Percentiles rank a stretch among this genome's conserved stretches.
phyloP scores from a whole-genome alignment of 2,888 invertebrate species.

The Hyposoter dolosus region DNA sequence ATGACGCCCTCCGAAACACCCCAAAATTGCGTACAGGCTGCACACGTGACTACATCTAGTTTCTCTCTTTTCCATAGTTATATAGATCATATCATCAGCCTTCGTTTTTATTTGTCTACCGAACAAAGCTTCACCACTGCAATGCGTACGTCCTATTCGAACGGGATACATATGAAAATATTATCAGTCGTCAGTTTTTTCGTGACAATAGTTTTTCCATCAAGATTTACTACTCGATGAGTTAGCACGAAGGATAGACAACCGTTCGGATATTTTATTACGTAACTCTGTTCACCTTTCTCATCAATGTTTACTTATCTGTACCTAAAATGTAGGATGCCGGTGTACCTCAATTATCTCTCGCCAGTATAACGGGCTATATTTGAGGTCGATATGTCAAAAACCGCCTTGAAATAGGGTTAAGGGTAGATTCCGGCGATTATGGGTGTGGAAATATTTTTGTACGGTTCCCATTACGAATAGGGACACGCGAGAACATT shows the following conservation, averaged over 20 bases:
- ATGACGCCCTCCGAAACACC: conserved; percentile 23
- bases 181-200: background rate
- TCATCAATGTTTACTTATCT: background rate
- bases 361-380: background rate
- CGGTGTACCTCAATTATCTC: conserved; percentile 16
- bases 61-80: conserved; percentile 5
- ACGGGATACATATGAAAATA: background rate
- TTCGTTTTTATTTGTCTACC: conserved; percentile 14
- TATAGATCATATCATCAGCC: background rate
- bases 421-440: conserved; percentile 19
- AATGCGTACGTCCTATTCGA: conserved; percentile 7
- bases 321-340: background rate
- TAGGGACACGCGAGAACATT: conserved; percentile 44
- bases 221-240: background rate
- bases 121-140: conserved; percentile 14
- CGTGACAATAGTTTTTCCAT: background rate
- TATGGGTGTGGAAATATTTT: conserved; percentile 26
- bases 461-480: conserved; percentile 6
- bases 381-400: background rate
- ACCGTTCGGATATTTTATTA: background rate
- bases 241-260: background rate
- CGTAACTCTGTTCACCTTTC: background rate
- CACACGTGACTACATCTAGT: conserved; percentile 30
- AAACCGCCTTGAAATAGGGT: background rate
- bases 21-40: conserved; percentile 49